Base-by-base conservation (phyloP, 2,113 vertebrate genomes). In the Bufo bufo region DNA sequence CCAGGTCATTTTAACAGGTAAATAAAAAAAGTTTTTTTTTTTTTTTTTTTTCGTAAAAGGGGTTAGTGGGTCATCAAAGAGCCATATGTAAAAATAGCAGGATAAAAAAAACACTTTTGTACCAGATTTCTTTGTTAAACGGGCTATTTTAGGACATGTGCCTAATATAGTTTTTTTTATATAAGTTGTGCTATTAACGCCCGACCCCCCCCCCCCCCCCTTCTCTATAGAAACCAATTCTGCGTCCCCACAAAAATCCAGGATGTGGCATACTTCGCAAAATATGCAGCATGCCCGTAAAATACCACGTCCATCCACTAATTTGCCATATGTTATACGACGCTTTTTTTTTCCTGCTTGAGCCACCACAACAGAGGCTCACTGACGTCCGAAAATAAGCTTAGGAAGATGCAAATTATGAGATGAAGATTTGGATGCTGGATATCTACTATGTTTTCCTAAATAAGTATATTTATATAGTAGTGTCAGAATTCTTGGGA, bases 391-490 rank as follows among this genome's bases (percentile, higher is more conserved):
- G 13, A 43, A 14, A 1, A 12, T 71, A 71, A 0, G 11, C 33
- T 71, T 45, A 43, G 69, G 45, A 75, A 16, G 20, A 77, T 77
- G 19, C 47, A 77, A 50, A 50, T 50, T 50, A 49, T 50, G 7
- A 78, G n/a, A 16, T 78, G 10, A 19, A 56, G 11, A 56, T 77
- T 77, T 77, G 49, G 19, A 59, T 43, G 56, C 59, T 2, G 8
- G 75, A 33, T 33, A 52, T 75, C 19, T 65, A 6, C 8, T 16
- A 54, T 4, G 16, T 19, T 59, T 54, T 71, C 83, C 3, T 43
- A 33, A 69, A 75, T 75, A 75, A 54, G 14, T 59, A 58, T 74
- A 58, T 85, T 58, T 85, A 74, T 84, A 74, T 47, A 14, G 16
- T 8, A 3, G 23, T 59, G 69, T 59, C 54, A n/a, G 84, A n/a